Evolutionary conservation across 2,113 vertebrate species (phyloP).

Genomic region (Loxodonta africana): DNA sequence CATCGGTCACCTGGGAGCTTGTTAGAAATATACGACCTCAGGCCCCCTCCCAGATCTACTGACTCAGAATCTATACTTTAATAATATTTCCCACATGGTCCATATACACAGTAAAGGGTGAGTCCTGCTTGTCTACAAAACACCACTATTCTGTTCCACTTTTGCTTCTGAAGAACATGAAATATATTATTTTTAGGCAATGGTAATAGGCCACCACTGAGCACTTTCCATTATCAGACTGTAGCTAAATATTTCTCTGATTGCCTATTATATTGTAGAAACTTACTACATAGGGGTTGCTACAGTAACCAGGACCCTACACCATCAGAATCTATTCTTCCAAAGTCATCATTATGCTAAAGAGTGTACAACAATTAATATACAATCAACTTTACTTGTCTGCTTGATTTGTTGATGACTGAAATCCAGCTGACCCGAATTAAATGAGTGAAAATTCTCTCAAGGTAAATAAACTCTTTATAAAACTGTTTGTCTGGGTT

Average conservation of each 20-base stretch:
- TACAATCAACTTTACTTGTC: neutral
- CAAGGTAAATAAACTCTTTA: neutral
- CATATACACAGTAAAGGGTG: neutral
- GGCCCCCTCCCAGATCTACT: no score
- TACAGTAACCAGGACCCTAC: neutral
- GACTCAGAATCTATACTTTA: no score
- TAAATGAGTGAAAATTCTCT: neutral
- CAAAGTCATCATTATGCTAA: neutral
- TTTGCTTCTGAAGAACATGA: neutral
- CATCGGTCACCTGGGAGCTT: neutral
- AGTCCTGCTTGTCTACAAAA: neutral
- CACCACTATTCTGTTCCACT: neutral
- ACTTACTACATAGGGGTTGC: neutral
- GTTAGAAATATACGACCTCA: neutral
- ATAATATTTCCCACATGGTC: neutral
- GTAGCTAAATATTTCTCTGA: neutral
- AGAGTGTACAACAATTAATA: neutral
- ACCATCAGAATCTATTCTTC: neutral
- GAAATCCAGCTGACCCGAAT: neutral
- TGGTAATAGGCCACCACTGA: neutral
- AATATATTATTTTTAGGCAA: neutral
- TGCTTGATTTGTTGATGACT: neutral
- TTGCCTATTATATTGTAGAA: neutral
- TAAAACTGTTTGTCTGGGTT: neutral
- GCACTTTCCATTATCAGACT: neutral